These are phyloP conservation scores for Phoeniculus purpureus DNA, from an alignment of 2,797 vertebrate genomes.

Conservation along the genomic window DNA sequence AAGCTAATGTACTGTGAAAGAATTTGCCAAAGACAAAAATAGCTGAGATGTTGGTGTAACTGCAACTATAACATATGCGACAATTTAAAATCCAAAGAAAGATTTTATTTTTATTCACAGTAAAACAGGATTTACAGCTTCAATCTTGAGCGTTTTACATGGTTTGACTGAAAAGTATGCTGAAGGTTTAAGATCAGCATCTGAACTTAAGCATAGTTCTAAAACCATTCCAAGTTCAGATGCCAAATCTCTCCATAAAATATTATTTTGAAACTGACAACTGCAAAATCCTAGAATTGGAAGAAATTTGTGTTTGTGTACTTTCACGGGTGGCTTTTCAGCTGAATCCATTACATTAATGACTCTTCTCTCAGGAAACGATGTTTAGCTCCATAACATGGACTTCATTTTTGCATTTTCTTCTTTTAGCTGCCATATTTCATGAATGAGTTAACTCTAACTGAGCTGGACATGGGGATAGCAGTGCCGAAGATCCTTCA, in stretches of 20 bases:
- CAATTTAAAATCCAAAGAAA: neutral
- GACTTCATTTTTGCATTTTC: neutral
- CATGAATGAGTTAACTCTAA: constrained; percentile 97
- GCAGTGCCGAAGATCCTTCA: constrained; percentile 91
- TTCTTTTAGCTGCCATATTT: constrained; percentile 91
- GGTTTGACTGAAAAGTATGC: neutral
- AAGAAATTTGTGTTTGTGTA: neutral
- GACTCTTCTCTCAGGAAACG: neutral
- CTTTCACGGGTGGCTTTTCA: neutral
- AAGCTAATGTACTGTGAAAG: neutral
- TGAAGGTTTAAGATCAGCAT: neutral
- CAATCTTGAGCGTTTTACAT: neutral
- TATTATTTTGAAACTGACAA: neutral
- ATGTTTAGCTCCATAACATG: neutral
- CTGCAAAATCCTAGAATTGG: neutral
- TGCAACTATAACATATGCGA: neutral
- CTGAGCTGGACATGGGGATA: constrained; percentile 95
- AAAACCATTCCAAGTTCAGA: neutral
- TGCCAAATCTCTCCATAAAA: neutral
- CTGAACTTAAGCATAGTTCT: neutral
- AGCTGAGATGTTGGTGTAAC: neutral
- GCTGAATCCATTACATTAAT: neutral
- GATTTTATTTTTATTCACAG: neutral
- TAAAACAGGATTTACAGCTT: neutral
- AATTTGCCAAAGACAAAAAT: constrained; percentile 11